Conservation (phyloP, 2,113 vertebrate genomes). For the Gila orcuttii region DNA sequence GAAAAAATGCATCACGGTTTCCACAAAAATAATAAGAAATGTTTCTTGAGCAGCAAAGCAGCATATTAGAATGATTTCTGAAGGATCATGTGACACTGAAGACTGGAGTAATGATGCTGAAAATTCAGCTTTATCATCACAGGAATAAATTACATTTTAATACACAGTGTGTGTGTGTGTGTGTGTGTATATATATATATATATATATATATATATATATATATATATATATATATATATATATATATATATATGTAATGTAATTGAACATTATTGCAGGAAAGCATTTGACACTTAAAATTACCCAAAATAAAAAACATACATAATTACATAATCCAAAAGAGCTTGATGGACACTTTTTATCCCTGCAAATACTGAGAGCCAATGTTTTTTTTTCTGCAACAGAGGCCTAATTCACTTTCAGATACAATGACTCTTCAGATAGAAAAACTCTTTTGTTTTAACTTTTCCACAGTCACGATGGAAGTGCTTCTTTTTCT, state of each 20-base stretch:
- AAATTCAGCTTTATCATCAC: not conserved
- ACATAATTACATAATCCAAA: not conserved
- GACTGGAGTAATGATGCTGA: not conserved
- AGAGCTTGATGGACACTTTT: not conserved
- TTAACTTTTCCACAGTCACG: not conserved
- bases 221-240: too few species aligned
- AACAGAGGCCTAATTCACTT: not conserved
- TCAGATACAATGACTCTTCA: not conserved
- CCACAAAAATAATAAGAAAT: not conserved
- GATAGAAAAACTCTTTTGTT: slow-evolving; percentile 27
- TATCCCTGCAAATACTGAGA: not conserved
- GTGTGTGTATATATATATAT: too few species aligned
- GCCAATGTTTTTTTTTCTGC: not conserved
- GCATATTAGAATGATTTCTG: not conserved
- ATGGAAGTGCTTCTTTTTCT: slow-evolving; percentile 43
- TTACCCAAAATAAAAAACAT: not conserved
- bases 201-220: too few species aligned
- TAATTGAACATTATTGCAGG: not conserved
- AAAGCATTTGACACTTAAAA: not conserved
- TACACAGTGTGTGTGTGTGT: too few species aligned
- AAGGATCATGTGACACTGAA: not conserved
- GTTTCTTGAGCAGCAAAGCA: not conserved
- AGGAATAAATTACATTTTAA: too few species aligned
- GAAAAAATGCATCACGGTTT: not conserved
- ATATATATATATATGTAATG: too few species aligned